Evolutionary conservation across 1,140 invertebrate species (phyloP).

Genomic region (Varroa destructor): DNA sequence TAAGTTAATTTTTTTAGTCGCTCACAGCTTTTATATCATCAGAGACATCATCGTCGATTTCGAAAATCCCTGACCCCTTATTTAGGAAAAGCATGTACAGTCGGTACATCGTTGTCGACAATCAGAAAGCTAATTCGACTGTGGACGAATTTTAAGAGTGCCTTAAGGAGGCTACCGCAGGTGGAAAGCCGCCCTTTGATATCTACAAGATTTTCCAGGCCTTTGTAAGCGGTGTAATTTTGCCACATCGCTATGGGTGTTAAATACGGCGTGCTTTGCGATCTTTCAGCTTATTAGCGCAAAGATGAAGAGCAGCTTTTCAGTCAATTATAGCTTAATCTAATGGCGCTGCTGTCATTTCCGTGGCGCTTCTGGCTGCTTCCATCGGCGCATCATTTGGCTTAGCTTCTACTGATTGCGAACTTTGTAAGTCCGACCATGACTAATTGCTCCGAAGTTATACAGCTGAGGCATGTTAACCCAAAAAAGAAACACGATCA

Average conservation of each 20-base stretch:
- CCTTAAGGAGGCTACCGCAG: not conserved
- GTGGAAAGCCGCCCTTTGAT: not conserved
- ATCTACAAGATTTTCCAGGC: conserved; percentile 2
- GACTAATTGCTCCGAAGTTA: not conserved
- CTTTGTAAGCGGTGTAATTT: not conserved
- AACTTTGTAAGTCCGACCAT: not conserved
- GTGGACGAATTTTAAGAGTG: not conserved
- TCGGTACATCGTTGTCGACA: no score
- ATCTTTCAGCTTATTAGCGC: not conserved
- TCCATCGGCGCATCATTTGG: not conserved
- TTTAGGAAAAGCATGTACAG: not conserved
- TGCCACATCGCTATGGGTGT: not conserved
- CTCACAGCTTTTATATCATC: no score
- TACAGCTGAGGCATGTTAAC: not conserved
- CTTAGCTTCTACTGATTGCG: not conserved
- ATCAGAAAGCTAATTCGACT: no score
- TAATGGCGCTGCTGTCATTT: no score
- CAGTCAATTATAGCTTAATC: no score
- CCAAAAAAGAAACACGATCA: not conserved
- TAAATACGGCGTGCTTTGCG: not conserved
- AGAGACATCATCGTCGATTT: not conserved
- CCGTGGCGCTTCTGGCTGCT: not conserved
- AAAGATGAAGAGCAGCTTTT: not conserved
- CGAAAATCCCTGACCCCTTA: conserved; percentile 1
- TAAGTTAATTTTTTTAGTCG: no score